These are phyloP conservation scores for Dendrocopos noguchii DNA, from an alignment of 2,113 vertebrate genomes.

Conservation along the genomic window DNA sequence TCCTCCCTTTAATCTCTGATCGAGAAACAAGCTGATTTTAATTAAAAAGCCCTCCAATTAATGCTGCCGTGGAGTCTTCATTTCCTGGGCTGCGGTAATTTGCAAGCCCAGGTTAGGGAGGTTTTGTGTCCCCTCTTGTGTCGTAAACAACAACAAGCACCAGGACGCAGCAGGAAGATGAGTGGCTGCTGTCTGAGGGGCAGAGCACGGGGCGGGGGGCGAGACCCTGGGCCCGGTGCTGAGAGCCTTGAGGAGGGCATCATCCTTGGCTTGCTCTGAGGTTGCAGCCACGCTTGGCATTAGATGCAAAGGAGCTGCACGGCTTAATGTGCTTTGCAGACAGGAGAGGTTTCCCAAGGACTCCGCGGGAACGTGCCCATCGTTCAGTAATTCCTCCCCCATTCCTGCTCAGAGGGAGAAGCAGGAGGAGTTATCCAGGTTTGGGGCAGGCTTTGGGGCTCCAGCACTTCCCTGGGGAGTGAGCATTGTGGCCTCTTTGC, in stretches of 20 bases:
- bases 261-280: rapidly evolving
- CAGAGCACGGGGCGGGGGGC: too few species aligned
- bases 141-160: conserved; percentile 11
- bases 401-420: not conserved
- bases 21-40: conserved; percentile 69
- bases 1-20: conserved; percentile 67
- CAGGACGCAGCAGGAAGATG: not conserved
- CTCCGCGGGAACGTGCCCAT: rapidly evolving
- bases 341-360: rapidly evolving
- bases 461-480: not conserved
- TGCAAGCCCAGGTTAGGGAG: conserved; percentile 47
- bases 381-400: not conserved
- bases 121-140: conserved; percentile 37
- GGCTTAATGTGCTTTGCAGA: not conserved
- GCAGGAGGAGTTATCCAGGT: not conserved
- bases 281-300: not conserved
- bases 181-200: not conserved
- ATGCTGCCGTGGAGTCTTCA: conserved; percentile 66
- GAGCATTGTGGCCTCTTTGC: rapidly evolving
- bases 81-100: conserved; percentile 64
- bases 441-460: not conserved
- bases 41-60: conserved; percentile 74
- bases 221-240: rapidly evolving
- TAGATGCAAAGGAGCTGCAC: not conserved
- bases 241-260: too few species aligned